These are phyloP conservation scores for Lytechinus variegatus DNA, from an alignment of 35 echinoderm and acorn worm species.

Conservation along the genomic window DNA sequence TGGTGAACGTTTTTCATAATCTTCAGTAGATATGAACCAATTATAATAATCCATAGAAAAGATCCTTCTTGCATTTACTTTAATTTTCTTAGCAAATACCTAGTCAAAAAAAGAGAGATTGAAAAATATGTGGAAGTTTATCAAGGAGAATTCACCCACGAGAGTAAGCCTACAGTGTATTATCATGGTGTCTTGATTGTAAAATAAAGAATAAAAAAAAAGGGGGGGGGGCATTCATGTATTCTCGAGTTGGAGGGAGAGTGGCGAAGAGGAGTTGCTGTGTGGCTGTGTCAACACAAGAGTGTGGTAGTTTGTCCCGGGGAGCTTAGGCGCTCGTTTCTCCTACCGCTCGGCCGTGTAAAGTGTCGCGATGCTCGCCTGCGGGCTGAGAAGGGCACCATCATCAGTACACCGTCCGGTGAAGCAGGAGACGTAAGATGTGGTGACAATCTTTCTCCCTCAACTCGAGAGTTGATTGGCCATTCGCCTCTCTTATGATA, in stretches of 20 bases:
- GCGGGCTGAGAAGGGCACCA: not conserved
- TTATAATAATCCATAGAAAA: no score
- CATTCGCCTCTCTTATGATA: not conserved
- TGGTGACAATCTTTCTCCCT: not conserved
- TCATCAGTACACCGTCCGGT: not conserved
- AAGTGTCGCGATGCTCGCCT: slow-evolving; percentile 34
- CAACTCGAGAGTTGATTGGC: not conserved
- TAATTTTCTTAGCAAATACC: not conserved
- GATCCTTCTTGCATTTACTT: no score
- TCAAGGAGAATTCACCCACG: not conserved
- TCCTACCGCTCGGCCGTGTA: slow-evolving; percentile 48
- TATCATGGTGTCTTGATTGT: not conserved
- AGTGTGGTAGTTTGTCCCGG: slow-evolving; percentile 14
- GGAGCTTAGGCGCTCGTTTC: slow-evolving; percentile 29
- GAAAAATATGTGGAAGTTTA: not conserved
- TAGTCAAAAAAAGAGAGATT: not conserved
- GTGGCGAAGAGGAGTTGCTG: not conserved
- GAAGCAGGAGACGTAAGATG: slow-evolving; percentile 15
- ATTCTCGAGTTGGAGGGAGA: not conserved
- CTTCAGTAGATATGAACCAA: no score
- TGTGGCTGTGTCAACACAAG: slow-evolving; percentile 44
- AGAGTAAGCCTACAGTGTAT: not conserved
- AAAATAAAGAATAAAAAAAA: not conserved
- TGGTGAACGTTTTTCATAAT: no score
- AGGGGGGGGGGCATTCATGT: not conserved